phyloP scores from a whole-genome alignment of 2,113 vertebrate species.

The Caretta caretta region DNA sequence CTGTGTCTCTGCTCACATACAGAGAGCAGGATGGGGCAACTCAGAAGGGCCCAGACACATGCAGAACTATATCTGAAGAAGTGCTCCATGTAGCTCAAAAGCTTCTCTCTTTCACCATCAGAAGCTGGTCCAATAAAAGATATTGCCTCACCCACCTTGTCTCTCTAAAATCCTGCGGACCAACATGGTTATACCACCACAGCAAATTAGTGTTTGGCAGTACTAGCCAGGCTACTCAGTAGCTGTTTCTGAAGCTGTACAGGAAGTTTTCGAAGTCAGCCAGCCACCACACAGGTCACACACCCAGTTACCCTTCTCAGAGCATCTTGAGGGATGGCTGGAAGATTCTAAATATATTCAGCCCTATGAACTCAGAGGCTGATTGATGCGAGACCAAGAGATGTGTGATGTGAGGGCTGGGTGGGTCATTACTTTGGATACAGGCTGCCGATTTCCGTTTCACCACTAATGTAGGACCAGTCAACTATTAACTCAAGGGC shows the following conservation, averaged over 20 bases:
- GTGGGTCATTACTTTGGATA: neutral
- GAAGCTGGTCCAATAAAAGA: neutral
- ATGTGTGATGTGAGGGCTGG: neutral
- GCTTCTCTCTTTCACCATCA: neutral
- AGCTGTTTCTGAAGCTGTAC: too few relatives aligned
- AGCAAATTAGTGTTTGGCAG: too few relatives aligned
- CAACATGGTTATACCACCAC: neutral
- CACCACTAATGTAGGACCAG: neutral
- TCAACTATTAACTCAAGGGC: neutral
- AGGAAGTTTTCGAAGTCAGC: too few relatives aligned
- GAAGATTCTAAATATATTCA: neutral
- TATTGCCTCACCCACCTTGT: too few relatives aligned
- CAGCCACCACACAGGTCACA: neutral
- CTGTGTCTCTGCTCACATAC: neutral
- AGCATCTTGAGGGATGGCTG: neutral
- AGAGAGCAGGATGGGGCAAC: neutral
- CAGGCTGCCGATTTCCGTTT: neutral
- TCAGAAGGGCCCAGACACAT: neutral
- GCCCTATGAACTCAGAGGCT: neutral
- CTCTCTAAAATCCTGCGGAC: neutral
- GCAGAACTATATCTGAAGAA: neutral
- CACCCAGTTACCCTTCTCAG: neutral
- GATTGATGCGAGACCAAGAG: neutral
- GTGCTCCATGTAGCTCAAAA: neutral
- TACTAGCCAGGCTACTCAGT: too few relatives aligned